Conservation (phyloP, 2,113 vertebrate genomes). For the Lepidothrix coronata region DNA sequence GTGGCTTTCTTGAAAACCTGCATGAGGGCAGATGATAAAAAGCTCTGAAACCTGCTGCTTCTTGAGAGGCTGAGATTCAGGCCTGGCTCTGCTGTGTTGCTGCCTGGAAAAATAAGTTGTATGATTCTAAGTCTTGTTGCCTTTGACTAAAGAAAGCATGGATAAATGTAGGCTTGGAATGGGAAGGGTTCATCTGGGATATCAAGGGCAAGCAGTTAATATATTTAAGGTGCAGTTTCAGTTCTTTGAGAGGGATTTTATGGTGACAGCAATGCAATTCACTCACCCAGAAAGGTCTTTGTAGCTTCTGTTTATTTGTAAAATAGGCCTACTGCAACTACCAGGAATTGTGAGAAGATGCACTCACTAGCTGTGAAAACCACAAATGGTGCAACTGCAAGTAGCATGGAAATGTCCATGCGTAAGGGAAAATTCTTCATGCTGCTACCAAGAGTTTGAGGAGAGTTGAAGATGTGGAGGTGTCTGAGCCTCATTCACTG, state of each 20-base stretch:
- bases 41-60: not conserved
- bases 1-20: not conserved
- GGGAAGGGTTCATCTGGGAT: not conserved
- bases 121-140: not conserved
- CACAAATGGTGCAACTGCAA: accelerated
- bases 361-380: not conserved
- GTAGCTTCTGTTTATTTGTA: not conserved
- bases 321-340: not conserved
- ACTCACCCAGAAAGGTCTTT: not conserved
- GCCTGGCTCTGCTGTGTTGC: not conserved
- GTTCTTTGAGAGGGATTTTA: not conserved
- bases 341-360: not conserved
- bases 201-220: not conserved
- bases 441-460: not conserved
- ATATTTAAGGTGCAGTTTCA: not conserved
- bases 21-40: not conserved
- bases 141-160: not conserved
- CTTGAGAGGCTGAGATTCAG: not conserved
- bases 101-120: not conserved
- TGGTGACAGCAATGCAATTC: not conserved
- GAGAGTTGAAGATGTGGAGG: not conserved
- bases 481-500: not conserved
- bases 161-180: not conserved
- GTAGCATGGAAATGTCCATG: not conserved
- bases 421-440: not conserved